These are phyloP conservation scores for Drosophila neocordata DNA, from an alignment of 1,140 invertebrate species.

Conservation along the genomic window DNA sequence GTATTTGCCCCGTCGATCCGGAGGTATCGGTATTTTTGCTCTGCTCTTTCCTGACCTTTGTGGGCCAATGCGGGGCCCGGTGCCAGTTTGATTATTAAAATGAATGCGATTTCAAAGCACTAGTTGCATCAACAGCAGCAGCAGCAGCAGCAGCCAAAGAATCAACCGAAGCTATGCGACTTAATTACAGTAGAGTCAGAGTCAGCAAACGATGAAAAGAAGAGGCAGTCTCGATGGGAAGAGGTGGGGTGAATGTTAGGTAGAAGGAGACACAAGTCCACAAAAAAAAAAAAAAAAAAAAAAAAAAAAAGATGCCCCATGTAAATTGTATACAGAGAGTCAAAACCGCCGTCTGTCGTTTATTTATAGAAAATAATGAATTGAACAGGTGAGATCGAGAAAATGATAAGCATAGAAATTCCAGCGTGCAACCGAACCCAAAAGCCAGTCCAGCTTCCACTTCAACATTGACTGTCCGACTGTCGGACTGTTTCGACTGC, in stretches of 20 bases:
- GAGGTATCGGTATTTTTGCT: background rate
- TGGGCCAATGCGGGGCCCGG: background rate
- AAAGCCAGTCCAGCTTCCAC: slow-evolving; percentile 28
- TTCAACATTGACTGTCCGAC: slow-evolving; percentile 38
- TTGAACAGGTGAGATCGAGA: slow-evolving; percentile 78
- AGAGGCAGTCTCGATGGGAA: background rate
- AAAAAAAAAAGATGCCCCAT: slow-evolving; percentile 32
- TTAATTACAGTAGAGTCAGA: slow-evolving; percentile 58
- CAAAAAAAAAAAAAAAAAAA: slow-evolving; percentile 2
- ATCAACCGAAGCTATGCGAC: slow-evolving; percentile 53
- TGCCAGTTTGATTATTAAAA: slow-evolving; percentile 57
- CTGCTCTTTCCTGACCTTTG: slow-evolving; percentile 53
- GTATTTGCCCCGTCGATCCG: slow-evolving; percentile 20
- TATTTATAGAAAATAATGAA: slow-evolving; percentile 81
- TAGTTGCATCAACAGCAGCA: too few relatives aligned
- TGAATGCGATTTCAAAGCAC: slow-evolving; percentile 51
- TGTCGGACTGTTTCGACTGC: slow-evolving; percentile 7
- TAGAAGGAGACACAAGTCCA: too few relatives aligned
- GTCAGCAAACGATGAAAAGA: background rate
- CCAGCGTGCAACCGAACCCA: slow-evolving; percentile 57
- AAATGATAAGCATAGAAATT: slow-evolving; percentile 80
- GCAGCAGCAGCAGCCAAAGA: background rate
- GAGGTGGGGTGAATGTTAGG: background rate
- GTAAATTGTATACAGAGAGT: slow-evolving; percentile 57
- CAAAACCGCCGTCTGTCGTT: slow-evolving; percentile 61